phyloP scores from a whole-genome alignment of 1,140 invertebrate species.

The Limonius californicus region DNA sequence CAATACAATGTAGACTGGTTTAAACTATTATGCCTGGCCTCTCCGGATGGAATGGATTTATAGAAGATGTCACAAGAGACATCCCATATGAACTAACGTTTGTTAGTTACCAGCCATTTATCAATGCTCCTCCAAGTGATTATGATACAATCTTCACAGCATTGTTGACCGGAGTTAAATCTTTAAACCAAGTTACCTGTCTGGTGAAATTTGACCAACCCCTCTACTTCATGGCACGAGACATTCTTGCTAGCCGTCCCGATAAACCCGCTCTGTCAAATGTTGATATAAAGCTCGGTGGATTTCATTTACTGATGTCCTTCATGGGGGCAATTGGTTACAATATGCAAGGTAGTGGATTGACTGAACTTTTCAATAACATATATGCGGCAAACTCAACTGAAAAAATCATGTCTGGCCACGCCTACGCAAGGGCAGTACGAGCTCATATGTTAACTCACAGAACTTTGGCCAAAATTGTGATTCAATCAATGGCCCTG shows the following conservation, averaged over 20 bases:
- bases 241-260: background rate
- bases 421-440: background rate
- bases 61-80: background rate
- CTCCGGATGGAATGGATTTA: background rate
- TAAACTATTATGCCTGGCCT: too few relatives aligned
- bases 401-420: background rate
- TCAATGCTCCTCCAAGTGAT: slow-evolving; percentile 33
- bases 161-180: slow-evolving; percentile 17
- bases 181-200: slow-evolving; percentile 14
- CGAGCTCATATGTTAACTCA: slow-evolving; percentile 26
- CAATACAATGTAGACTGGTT: too few relatives aligned
- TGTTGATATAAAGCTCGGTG: background rate
- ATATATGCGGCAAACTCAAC: background rate
- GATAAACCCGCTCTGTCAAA: background rate
- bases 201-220: slow-evolving; percentile 1
- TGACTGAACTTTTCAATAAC: background rate
- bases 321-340: background rate
- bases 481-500: background rate
- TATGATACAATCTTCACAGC: slow-evolving; percentile 31
- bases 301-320: background rate
- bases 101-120: slow-evolving; percentile 25
- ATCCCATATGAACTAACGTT: background rate
- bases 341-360: background rate
- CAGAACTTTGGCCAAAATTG: slow-evolving; percentile 19
- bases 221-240: background rate